These are phyloP conservation scores for Pterocles orientalis DNA, from an alignment of 2,113 vertebrate species.

Conservation along the genomic window DNA sequence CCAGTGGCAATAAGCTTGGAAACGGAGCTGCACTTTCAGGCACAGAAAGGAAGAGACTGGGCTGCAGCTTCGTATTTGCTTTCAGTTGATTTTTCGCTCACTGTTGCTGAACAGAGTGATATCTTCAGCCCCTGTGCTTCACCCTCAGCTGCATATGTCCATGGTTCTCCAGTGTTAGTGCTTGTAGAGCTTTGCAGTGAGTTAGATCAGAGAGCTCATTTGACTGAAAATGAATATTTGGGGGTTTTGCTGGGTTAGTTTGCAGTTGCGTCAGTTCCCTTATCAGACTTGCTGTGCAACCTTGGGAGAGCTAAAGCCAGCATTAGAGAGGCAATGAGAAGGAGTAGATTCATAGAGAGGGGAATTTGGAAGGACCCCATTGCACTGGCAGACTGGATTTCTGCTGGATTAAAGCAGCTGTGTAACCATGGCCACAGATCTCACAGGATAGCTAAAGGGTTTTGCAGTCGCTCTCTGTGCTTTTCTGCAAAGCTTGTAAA, in stretches of 20 bases:
- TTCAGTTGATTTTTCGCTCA: not conserved
- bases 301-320: not conserved
- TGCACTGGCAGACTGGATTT: conserved; percentile 35
- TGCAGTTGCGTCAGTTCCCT: not conserved
- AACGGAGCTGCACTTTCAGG: not conserved
- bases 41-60: not conserved
- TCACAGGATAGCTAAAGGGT: conserved; percentile 20
- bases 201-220: not conserved
- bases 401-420: conserved; percentile 51
- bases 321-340: not conserved
- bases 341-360: not conserved
- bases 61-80: not conserved
- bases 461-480: conserved; percentile 34
- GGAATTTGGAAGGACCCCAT: conserved; percentile 2
- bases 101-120: not conserved
- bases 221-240: not conserved
- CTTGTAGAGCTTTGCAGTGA: not conserved
- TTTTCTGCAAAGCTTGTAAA: conserved; percentile 18
- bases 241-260: not conserved
- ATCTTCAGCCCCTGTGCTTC: not conserved
- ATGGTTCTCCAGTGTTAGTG: not conserved
- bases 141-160: not conserved
- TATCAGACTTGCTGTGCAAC: not conserved
- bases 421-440: conserved; percentile 66
- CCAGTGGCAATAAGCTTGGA: not conserved